phyloP scores from a whole-genome alignment of 2,797 vertebrate species.

The Lagodon rhomboides region DNA sequence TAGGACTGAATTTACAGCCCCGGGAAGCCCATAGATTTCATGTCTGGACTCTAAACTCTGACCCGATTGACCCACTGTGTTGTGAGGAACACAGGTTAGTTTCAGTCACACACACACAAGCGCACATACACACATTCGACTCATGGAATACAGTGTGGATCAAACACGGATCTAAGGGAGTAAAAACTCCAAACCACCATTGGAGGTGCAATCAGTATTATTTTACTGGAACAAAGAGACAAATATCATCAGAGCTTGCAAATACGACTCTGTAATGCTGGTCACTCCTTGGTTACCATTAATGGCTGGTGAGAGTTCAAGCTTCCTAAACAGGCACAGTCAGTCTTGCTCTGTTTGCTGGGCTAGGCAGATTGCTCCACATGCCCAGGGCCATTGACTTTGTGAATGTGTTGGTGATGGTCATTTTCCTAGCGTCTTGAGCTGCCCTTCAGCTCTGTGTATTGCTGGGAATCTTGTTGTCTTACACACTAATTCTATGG shows the following conservation, averaged over 20 bases:
- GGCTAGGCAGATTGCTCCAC: neutral
- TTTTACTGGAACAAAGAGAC: slow-evolving; percentile 9
- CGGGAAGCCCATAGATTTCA: slow-evolving; percentile 45
- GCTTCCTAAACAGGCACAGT: neutral
- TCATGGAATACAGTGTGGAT: neutral
- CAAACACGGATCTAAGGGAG: neutral
- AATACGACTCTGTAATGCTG: slow-evolving; percentile 5
- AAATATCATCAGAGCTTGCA: slow-evolving; percentile 2
- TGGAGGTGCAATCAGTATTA: neutral
- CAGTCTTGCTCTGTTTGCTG: neutral
- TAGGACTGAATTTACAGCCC: slow-evolving; percentile 59
- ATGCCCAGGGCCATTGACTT: neutral
- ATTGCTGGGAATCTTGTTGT: neutral
- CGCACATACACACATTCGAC: neutral
- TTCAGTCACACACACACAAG: neutral
- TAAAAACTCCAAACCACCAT: neutral
- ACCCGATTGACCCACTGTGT: slow-evolving; percentile 22
- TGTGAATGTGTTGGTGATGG: neutral
- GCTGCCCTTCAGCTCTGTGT: neutral
- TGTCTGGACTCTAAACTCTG: slow-evolving; percentile 44
- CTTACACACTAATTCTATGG: no score
- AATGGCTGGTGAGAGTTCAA: slow-evolving; percentile 3
- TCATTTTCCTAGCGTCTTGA: neutral
- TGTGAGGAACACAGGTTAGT: slow-evolving; percentile 15
- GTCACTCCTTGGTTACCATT: neutral